phyloP scores from a whole-genome alignment of 2,888 invertebrate species.

The Microctonus aethiopoides region DNA sequence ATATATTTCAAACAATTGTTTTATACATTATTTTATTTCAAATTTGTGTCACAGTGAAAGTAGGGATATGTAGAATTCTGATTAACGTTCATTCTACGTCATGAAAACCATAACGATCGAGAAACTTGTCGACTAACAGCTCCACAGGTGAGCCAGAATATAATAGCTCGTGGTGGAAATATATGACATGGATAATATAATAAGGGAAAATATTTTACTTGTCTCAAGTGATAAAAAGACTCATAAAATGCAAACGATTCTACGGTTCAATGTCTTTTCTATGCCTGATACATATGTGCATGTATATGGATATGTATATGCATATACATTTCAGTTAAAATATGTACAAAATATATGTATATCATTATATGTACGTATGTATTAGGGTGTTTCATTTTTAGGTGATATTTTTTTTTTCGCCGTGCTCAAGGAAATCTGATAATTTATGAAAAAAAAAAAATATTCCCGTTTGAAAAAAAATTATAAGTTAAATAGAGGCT shows the following conservation, averaged over 20 bases:
- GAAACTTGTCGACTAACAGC: conserved; percentile 12
- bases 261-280: conserved; percentile 22
- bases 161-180: conserved; percentile 24
- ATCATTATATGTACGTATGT: too few species aligned
- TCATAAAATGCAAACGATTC: conserved; percentile 35
- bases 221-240: conserved; percentile 35
- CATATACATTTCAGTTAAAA: background rate
- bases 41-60: too few species aligned
- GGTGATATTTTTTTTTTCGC: too few species aligned
- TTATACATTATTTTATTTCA: too few species aligned
- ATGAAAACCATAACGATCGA: conserved; percentile 12
- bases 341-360: too few species aligned
- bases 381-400: too few species aligned
- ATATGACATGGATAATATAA: conserved; percentile 37
- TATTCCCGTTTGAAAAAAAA: too few species aligned
- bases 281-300: background rate
- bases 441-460: too few species aligned
- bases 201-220: conserved; percentile 39
- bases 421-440: too few species aligned
- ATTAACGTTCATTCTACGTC: conserved; percentile 16
- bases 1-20: too few species aligned
- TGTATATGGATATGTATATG: background rate
- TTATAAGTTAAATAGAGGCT: too few species aligned
- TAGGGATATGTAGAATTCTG: conserved; percentile 2
- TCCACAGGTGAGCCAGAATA: conserved; percentile 25